These are phyloP conservation scores for Procavia capensis DNA, from an alignment of 2,113 vertebrate species.

Conservation along the genomic window DNA sequence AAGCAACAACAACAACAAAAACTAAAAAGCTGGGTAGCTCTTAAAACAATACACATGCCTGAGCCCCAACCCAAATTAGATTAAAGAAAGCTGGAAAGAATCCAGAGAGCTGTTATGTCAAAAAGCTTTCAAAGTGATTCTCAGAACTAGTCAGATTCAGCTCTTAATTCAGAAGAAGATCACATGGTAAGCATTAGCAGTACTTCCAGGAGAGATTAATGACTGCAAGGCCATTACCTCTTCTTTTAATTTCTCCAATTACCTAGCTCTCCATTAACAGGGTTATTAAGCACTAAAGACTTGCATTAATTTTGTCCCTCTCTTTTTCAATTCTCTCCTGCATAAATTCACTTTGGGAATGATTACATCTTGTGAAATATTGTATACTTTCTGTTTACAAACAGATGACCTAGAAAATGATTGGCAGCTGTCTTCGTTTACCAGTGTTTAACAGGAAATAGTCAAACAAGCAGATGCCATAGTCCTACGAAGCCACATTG, in stretches of 20 bases:
- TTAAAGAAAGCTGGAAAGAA: background rate
- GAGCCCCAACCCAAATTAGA: background rate
- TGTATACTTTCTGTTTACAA: slow-evolving; percentile 71
- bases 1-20: too few species aligned
- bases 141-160: background rate
- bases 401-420: slow-evolving; percentile 71
- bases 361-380: slow-evolving; percentile 69
- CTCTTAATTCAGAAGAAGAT: slow-evolving; percentile 10
- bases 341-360: slow-evolving; percentile 69
- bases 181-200: slow-evolving; percentile 64
- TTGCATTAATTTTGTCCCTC: slow-evolving; percentile 56
- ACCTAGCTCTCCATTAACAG: slow-evolving; percentile 70
- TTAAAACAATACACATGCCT: background rate
- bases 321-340: slow-evolving; percentile 46
- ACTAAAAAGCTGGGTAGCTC: background rate
- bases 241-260: slow-evolving; percentile 71
- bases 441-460: background rate
- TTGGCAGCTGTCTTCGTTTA: slow-evolving; percentile 58
- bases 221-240: slow-evolving; percentile 54
- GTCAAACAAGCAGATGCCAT: background rate
- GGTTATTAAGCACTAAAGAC: slow-evolving; percentile 73
- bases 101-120: background rate
- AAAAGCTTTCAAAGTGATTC: slow-evolving; percentile 5
- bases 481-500: background rate
- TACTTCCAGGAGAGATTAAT: slow-evolving; percentile 47